Evolutionary conservation across 2,888 invertebrate species (phyloP), one percentile per base, ranked within the genome.

Genomic region (Carcina quercana): DNA sequence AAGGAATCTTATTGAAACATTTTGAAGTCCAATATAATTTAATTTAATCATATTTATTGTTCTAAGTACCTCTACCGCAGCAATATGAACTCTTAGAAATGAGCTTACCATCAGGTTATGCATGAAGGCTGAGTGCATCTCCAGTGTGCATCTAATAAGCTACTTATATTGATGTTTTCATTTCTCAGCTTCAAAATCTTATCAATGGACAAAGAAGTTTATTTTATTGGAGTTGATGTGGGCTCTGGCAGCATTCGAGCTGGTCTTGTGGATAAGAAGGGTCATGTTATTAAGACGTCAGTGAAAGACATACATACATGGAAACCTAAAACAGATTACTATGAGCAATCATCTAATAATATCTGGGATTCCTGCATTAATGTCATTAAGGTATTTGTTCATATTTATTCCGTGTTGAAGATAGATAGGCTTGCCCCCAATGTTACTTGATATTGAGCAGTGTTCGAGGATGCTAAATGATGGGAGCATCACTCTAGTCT

Each of bases 201-300:
- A 25, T 22, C 15, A 2, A 37, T 72, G 71, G 38, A 39, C 35
- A 44, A 44, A 31, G 50, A 59, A 27, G 45, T 53, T 37, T 91
- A 87, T 65, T 94, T 92, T 63, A 83, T 95, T 55, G 95, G 95
- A 35, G 94, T 97, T 7, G 98, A 98, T 78, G 96, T 97, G 21
- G 98, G 98, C 3, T 96, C 96, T 2, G 92, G 92, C 8, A 96
- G 97, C 76, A 95, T 89, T 1, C 85, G 98, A 43, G 96, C 94
- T 5, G 96, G 93, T 3, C 73, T 97, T 19, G 91, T 96, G 3
- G 76, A 87, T 32, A 71, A 84, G 4, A 66, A 78, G 32, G 96
- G 97, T 2, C 87, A 88, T 59, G 85, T 95, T 17, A 40, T 89
- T 4, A 86, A 87, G 42, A 78, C 86, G 25, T 83, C 90, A 11